Evolutionary conservation across 2,797 vertebrate species (phyloP), one percentile per base, ranked within the genome.

Genomic region (Melanotaenia maccullochi): DNA sequence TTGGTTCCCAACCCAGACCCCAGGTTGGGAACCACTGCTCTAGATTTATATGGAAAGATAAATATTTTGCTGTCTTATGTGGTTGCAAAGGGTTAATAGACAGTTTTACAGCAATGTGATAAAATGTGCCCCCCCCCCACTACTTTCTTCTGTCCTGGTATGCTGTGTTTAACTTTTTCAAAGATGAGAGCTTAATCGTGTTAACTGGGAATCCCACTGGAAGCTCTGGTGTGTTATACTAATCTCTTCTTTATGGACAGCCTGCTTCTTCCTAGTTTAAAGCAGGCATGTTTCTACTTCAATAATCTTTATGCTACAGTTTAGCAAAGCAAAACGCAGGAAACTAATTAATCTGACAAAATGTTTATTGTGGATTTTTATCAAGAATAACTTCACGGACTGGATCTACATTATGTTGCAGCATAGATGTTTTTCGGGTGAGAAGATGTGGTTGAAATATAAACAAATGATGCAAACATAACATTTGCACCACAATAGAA

Each of bases 121-220:
- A 42, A 42, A 42, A 42, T 14, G 40, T 57, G n/a, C 8, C 35
- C 35, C 35, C 7, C 8, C 9, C 59, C 38, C 35, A 57, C 5
- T 65, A 44, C 35, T 71, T 66, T 36, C 30, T 57, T 24, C 42
- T 14, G 54, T 59, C 28, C 33, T 59, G 59, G 35, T n/a, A 30
- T 69, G 66, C 65, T 72, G 67, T 66, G 42, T 75, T 85, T 76
- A 74, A 75, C 54, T 71, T 78, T 81, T 68, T 47, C 42, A 74
- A 71, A 75, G 62, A 68, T 55, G 49, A 20, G 59, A 74, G 69
- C 40, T 68, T 64, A 25, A 25, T 25, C 25, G 2, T 25, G 25
- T 25, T 25, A 57, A 30, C 68, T 25, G 30, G 70, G 57, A 67
- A 12, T 40, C 38, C 38, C 4, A 40, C 14, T 40, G 36, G 36